Conservation (phyloP, 1,140 invertebrate species). For the Apocrypta bakeri region DNA sequence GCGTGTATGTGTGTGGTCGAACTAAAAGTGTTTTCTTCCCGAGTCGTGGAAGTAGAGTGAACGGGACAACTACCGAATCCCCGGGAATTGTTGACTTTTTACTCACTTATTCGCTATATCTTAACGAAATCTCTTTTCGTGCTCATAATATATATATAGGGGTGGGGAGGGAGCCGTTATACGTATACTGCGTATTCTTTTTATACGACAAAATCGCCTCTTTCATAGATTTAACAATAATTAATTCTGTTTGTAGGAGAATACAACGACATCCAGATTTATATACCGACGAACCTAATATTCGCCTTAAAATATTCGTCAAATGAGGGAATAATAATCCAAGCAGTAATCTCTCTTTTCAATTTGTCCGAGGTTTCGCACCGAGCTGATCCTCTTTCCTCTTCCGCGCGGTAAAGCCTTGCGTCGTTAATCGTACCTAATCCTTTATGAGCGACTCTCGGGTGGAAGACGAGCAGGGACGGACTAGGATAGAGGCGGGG, state of each 20-base stretch:
- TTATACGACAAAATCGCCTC: no score
- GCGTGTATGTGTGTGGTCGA: not conserved
- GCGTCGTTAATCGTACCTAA: slow-evolving; percentile 27
- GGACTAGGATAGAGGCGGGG: no score
- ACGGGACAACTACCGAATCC: slow-evolving; percentile 14
- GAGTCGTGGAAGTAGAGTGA: not conserved
- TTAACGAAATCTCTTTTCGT: not conserved
- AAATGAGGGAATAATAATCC: slow-evolving; percentile 27
- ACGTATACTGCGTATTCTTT: no score
- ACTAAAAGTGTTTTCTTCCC: slow-evolving; percentile 34
- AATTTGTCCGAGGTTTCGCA: not conserved
- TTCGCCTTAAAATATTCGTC: not conserved
- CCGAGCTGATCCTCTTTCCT: slow-evolving; percentile 33
- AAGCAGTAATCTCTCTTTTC: slow-evolving; percentile 40
- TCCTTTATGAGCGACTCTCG: slow-evolving; percentile 23
- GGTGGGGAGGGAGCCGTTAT: no score
- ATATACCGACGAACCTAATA: not conserved
- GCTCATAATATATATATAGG: not conserved
- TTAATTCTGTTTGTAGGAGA: no score
- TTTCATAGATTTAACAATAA: no score
- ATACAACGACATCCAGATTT: not conserved
- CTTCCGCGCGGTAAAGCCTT: not conserved
- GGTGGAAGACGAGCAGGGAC: no score
- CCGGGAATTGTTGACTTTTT: slow-evolving; percentile 1
- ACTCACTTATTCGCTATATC: not conserved